A percentile compares a stretch with the other conserved stretches of the same genome.
Evolutionary conservation across 2,888 invertebrate species (phyloP).

Genomic region (Phlogophora meticulosa): DNA sequence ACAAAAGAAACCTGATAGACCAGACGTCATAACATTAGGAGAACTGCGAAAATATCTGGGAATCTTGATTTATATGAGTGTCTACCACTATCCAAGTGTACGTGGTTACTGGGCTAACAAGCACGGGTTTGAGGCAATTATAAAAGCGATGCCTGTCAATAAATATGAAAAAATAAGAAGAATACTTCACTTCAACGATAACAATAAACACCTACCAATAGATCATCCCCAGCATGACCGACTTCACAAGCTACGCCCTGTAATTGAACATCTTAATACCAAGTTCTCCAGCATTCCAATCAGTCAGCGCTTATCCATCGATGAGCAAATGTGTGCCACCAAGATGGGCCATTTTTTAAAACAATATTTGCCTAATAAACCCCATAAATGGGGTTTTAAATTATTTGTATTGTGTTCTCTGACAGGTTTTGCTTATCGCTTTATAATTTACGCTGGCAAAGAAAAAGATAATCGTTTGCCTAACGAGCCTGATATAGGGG

Average conservation of each 20-base stretch:
- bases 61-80: slow-evolving; percentile 20
- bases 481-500: neutral
- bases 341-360: neutral
- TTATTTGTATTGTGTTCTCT: neutral
- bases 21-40: slow-evolving; percentile 10
- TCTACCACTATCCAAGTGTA: slow-evolving; percentile 28
- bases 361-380: neutral
- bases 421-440: neutral
- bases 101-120: slow-evolving; percentile 15
- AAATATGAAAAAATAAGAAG: too few species aligned
- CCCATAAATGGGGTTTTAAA: neutral
- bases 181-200: too few species aligned
- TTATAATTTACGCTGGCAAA: neutral
- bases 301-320: neutral
- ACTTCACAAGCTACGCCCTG: slow-evolving; percentile 66
- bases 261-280: slow-evolving; percentile 54
- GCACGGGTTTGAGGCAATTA: neutral
- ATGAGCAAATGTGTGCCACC: slow-evolving; percentile 3
- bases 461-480: slow-evolving; percentile 1
- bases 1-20: slow-evolving; percentile 21
- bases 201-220: too few species aligned
- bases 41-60: slow-evolving; percentile 23
- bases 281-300: slow-evolving; percentile 4
- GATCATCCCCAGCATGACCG: neutral
- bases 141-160: too few species aligned